Evolutionary conservation across 2,797 vertebrate genomes (phyloP).

Genomic region (Glyptemys insculpta): DNA sequence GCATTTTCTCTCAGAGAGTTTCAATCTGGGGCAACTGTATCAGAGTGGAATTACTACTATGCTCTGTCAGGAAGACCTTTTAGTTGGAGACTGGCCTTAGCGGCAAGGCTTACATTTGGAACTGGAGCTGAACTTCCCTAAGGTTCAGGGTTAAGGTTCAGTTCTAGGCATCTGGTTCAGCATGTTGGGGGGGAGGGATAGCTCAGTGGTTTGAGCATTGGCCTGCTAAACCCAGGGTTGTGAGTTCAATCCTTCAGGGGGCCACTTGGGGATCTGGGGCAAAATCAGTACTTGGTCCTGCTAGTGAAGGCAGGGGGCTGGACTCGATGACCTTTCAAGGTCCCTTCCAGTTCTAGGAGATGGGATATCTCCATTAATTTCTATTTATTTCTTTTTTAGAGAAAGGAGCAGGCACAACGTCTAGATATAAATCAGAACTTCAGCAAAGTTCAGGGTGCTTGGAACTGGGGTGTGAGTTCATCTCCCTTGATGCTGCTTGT

Average conservation of each 20-base stretch:
- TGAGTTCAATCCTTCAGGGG: too few relatives aligned
- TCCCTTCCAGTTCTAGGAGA: too few relatives aligned
- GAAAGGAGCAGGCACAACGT: neutral
- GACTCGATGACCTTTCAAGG: too few relatives aligned
- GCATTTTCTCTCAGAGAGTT: constrained; percentile 3
- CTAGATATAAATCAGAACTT: neutral
- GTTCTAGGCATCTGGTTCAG: neutral
- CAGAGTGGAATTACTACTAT: constrained; percentile 32
- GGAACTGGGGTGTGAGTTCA: neutral
- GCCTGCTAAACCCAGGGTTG: too few relatives aligned
- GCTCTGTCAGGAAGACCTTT: constrained; percentile 7
- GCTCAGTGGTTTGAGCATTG: too few relatives aligned
- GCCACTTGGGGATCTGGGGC: too few relatives aligned
- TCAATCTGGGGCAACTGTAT: neutral
- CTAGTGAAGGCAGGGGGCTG: too few relatives aligned
- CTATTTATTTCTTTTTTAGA: too few relatives aligned
- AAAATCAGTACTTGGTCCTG: too few relatives aligned
- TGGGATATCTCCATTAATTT: too few relatives aligned
- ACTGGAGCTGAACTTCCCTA: neutral
- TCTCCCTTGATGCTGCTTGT: neutral
- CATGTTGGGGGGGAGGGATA: too few relatives aligned
- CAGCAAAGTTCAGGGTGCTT: neutral
- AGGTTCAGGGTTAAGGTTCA: neutral
- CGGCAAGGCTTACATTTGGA: neutral
- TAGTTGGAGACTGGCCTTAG: neutral